Base-by-base conservation (phyloP, 1,140 invertebrate species). In the Drosophila pseudoobscura region DNA sequence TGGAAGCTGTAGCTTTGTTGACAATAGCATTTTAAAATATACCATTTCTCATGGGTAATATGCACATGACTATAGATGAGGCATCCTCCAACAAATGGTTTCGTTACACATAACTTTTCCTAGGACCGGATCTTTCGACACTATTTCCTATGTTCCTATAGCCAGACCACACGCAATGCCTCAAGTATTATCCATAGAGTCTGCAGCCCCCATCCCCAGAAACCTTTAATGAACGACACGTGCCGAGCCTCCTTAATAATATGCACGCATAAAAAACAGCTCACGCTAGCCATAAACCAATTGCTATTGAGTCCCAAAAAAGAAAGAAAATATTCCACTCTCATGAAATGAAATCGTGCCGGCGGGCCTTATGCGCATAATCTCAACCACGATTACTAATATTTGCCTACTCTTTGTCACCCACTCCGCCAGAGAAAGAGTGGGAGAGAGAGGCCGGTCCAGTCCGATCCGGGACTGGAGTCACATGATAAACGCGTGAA, bases 401-500 rank as follows among this genome's bases (percentile, higher is more conserved):
- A 79, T 85, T 87, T 82, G 78, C 77, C 70, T 78, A 63, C 72
- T 80, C 64, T 62, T 82, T 65, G 61, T 62, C 60, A 75, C 44
- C 63, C 47, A 74, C 9, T 54, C 9, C 20, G 44, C 29, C 7
- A 13, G 20, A 35, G 39, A 22, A n/a, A 43, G 26, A 70, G 53
- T 47, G 44, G 39, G 39, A 17, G 20, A 43, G 26, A 69, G 63
- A 70, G 54, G 35, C 47, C 6, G 2, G 43, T 29, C 26, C 54
- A 15, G 26, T 29, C 0, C 52, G 20, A 35, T 35, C 17, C 47
- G 51, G 29, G 26, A 17, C 9, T 15, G 2, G 22, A 78, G 74
- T 85, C 82, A 87, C 82, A 87, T 87, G 82, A 87, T 54, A 82
- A 78, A 88, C 74, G 75, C 82, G 82, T 87, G 82, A 78, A 74